A percentile compares a stretch with the other conserved stretches of the same genome.
These are phyloP conservation scores for Sialis lutaria DNA, from an alignment of 2,888 invertebrate species.

Conservation along the genomic window DNA sequence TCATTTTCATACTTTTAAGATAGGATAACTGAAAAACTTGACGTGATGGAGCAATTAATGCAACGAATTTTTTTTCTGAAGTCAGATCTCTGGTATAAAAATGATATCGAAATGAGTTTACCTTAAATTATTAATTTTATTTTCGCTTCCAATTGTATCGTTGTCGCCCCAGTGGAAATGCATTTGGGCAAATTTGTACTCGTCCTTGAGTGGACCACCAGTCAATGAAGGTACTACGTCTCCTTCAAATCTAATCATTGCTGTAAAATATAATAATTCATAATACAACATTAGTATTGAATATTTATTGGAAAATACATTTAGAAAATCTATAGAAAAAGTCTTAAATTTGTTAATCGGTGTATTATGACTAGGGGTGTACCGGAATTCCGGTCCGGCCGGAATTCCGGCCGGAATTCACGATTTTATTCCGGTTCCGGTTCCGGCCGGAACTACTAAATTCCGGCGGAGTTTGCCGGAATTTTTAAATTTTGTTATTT, in stretches of 20 bases:
- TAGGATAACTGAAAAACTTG: not conserved
- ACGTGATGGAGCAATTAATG: too few species aligned
- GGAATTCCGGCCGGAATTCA: too few species aligned
- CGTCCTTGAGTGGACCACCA: conserved; percentile 46
- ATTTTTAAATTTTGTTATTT: too few species aligned
- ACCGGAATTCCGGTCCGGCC: too few species aligned
- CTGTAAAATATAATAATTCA: conserved; percentile 22
- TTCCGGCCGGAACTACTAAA: too few species aligned
- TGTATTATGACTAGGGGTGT: too few species aligned
- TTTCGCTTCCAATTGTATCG: conserved; percentile 63
- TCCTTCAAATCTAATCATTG: conserved; percentile 36
- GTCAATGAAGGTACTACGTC: conserved; percentile 34
- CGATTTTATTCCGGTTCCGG: too few species aligned
- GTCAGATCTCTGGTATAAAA: not conserved
- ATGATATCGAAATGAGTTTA: conserved; percentile 15
- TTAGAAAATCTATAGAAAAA: too few species aligned
- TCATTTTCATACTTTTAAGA: not conserved
- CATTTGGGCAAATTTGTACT: conserved; percentile 54
- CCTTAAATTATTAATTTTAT: conserved; percentile 48
- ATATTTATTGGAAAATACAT: too few species aligned
- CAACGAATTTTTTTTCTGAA: not conserved
- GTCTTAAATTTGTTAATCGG: too few species aligned
- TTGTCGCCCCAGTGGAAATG: conserved; percentile 75
- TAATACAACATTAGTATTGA: too few species aligned
- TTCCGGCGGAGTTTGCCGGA: too few species aligned